phyloP scores from a whole-genome alignment of 1,140 invertebrate genomes.

The Drosophila repleta region DNA sequence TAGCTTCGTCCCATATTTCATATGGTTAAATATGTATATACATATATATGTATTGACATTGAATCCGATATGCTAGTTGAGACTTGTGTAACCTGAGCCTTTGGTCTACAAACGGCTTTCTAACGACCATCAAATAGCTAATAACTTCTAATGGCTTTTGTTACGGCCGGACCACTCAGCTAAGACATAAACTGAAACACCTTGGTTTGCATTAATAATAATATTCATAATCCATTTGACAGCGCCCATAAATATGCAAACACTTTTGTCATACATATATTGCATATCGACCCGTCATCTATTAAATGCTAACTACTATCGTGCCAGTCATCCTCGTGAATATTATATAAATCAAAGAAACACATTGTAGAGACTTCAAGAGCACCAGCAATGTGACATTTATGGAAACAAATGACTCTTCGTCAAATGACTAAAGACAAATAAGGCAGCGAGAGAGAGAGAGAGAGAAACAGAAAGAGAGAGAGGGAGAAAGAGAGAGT shows the following conservation, averaged over 20 bases:
- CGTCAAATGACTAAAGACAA: constrained; percentile 48
- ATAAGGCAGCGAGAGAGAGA: neutral
- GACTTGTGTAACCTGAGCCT: constrained; percentile 55
- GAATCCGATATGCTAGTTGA: constrained; percentile 1
- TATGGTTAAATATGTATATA: neutral
- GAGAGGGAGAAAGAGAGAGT: neutral
- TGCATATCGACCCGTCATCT: constrained; percentile 41
- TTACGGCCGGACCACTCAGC: constrained; percentile 30
- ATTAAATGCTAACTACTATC: constrained; percentile 41
- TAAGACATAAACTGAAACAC: constrained; percentile 35
- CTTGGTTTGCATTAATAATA: constrained; percentile 34
- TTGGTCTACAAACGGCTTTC: constrained; percentile 41
- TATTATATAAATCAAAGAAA: constrained; percentile 69
- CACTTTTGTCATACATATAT: constrained; percentile 10
- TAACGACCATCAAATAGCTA: constrained; percentile 47
- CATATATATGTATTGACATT: neutral
- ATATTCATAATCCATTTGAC: constrained; percentile 41
- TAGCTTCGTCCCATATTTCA: neutral
- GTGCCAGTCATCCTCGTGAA: constrained; percentile 46
- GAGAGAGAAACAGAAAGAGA: neutral
- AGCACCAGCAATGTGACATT: constrained; percentile 58
- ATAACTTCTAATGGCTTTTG: constrained; percentile 64
- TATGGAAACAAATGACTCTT: constrained; percentile 74
- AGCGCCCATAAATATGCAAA: constrained; percentile 49
- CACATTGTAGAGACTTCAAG: constrained; percentile 69